Evolutionary conservation across 2,113 vertebrate species (phyloP), one percentile per base, ranked within the genome.

Genomic region (Chaetura pelagica): DNA sequence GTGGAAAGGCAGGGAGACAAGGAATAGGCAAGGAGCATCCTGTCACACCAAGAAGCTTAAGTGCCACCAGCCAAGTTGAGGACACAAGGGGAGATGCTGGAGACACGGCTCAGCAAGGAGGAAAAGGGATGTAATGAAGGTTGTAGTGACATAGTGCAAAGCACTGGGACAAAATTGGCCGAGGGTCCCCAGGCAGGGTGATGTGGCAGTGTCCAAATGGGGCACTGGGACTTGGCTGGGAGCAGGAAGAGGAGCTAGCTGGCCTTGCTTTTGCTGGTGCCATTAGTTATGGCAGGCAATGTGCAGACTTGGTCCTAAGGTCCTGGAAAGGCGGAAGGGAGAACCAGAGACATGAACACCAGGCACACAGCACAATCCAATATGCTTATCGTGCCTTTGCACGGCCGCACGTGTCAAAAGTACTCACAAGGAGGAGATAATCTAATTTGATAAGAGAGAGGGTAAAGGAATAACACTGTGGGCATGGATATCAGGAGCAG

Each of bases 381-480:
- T 63, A 34, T 18, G 64, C 73, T 88, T 83, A 80, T 83, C 14
- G 0, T 90, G 92, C 85, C 68, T 93, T 59, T 86, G 69, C 85
- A 52, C 0, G 5, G 73, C 84, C 38, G 15, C 87, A 77, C 4
- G 34, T 94, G 87, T 77, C 93, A 69, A 44, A 95, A 93, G 87
- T 79, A 88, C 82, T 90, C 90, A 68, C 2, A 4, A 67, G 91
- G 32, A 80, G 52, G 52, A 84, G 88, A 90, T 90, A 90, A 96
- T 92, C 85, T 91, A 86, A 94, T 81, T 71, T 94, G 92, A 93
- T 92, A 95, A 83, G 64, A 76, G 76, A 92, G 80, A 89, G 54
- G 61, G 79, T 83, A 87, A 83, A 90, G 90, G 76, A 90, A 55
- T 71, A 90, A 75, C 93, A 94, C 61, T 51, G 85, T 80, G 90